phyloP scores from a whole-genome alignment of 2,797 vertebrate genomes.

The Cryptoprocta ferox region DNA sequence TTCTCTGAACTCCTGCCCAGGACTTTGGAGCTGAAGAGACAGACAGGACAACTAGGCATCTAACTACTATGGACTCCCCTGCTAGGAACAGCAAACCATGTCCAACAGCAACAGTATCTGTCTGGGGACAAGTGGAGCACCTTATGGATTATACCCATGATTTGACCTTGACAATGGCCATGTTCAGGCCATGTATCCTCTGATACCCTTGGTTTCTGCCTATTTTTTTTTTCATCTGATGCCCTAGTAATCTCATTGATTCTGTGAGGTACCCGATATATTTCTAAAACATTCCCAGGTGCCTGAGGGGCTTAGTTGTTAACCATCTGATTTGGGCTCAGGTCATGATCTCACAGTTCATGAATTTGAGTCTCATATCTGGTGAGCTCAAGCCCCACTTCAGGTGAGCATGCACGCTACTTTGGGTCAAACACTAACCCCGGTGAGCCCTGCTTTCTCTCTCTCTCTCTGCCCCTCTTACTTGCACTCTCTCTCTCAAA shows the following conservation, averaged over 20 bases:
- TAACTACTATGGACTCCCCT: not conserved
- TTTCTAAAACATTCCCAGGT: not conserved
- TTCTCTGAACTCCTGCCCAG: not conserved
- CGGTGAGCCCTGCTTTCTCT: no score
- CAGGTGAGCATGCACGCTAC: no score
- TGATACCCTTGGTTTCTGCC: not conserved
- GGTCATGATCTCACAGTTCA: no score
- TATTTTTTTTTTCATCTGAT: not conserved
- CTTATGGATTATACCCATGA: no score
- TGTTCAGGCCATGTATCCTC: no score
- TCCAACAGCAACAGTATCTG: not conserved
- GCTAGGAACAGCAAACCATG: not conserved
- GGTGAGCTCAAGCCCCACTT: no score
- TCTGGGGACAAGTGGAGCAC: not conserved
- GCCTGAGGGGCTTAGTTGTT: no score
- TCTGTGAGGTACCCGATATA: not conserved
- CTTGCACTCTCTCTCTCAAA: no score
- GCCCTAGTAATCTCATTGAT: not conserved
- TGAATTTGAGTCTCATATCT: no score
- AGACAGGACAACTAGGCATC: not conserved
- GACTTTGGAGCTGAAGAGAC: not conserved
- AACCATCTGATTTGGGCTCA: no score
- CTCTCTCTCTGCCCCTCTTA: no score
- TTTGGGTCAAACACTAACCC: no score
- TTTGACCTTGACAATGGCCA: not conserved